phyloP scores from a whole-genome alignment of 2,113 vertebrate species.

The Tiliqua scincoides region DNA sequence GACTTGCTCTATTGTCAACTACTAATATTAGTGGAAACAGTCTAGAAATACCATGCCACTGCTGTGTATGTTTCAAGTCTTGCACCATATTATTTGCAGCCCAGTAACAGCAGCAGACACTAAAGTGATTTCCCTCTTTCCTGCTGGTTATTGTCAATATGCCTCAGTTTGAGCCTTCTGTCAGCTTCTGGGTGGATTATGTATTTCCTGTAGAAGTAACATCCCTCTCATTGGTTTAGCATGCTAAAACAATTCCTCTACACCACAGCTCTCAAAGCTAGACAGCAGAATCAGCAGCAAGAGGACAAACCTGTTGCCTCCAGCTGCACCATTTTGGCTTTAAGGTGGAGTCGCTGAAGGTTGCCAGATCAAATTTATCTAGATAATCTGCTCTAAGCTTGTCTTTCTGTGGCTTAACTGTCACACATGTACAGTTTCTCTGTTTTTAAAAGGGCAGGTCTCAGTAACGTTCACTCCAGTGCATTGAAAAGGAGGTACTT shows the following conservation, averaged over 20 bases:
- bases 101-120: neutral
- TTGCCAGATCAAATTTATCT: neutral
- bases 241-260: neutral
- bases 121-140: neutral
- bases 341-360: neutral
- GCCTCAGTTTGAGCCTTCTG: neutral
- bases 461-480: neutral
- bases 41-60: neutral
- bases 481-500: neutral
- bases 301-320: neutral
- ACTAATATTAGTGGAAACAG: neutral
- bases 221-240: neutral
- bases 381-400: neutral
- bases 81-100: neutral
- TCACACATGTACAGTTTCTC: too few species aligned
- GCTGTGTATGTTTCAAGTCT: neutral
- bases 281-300: neutral
- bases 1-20: accelerated
- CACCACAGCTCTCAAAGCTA: neutral
- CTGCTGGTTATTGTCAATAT: neutral
- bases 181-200: neutral
- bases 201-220: neutral
- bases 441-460: neutral
- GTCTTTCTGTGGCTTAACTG: neutral
- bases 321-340: neutral